Evolutionary conservation across 2,113 vertebrate species (phyloP), one percentile per base, ranked within the genome.

Genomic region (Alaudala cheleensis): DNA sequence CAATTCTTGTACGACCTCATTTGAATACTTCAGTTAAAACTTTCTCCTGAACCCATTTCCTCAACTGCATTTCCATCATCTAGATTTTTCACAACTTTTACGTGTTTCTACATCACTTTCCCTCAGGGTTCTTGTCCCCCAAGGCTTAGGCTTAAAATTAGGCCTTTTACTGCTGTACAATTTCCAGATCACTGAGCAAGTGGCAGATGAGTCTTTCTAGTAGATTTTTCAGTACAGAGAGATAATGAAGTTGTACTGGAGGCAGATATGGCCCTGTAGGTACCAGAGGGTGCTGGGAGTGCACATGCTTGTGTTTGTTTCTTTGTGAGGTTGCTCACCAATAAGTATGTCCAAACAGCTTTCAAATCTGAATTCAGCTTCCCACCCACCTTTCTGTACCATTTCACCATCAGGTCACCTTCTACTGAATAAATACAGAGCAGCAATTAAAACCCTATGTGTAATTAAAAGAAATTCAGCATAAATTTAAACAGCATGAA

Each of bases 401-500:
- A 65, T 61, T 89, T 86, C 26, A 81, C 64, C 21, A 54, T 65
- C 40, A 34, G 61, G 58, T 96, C 84, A 87, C 88, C 88, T 96
- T 95, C 76, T 77, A 53, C 71, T 86, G 92, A 96, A 94, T 81
- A 84, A 95, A 84, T 87, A 45, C 72, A 70, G 76, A 85, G 22
- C 73, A 82, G 31, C 93, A 94, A 97, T 97, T 95, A 96, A 96
- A 94, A 81, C 65, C 21, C 6, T 65, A 80, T 64, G 69, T 95
- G 77, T 86, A 83, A 96, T 97, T 96, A 90, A 86, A 89, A 73
- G 60, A 95, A 85, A 79, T 77, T 64, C 47, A 73, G 78, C 58
- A 42, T 93, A 91, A 76, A 70, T 97, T 91, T 93, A 50, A 94
- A 67, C 70, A 66, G 56, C 71, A 76, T 80, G 62, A 93, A 86